These are phyloP conservation scores for Phylloscopus whistleri DNA, from an alignment of 2,113 vertebrate genomes.

Conservation along the genomic window DNA sequence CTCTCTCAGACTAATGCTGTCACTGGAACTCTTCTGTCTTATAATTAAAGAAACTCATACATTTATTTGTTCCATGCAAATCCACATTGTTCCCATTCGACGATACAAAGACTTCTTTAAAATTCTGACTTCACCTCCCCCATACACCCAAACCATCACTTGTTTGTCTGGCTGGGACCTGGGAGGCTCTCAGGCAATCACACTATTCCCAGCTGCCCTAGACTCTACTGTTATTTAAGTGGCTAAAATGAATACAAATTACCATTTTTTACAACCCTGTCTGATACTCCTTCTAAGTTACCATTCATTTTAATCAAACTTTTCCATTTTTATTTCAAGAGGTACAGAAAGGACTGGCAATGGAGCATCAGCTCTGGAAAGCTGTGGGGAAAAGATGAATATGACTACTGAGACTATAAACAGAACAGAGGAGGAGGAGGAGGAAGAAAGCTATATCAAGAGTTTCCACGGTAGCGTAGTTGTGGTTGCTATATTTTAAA, in stretches of 20 bases:
- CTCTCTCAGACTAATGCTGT: constrained; percentile 22
- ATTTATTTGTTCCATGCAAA: background rate
- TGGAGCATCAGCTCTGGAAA: background rate
- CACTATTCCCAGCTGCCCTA: background rate
- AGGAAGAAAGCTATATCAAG: background rate
- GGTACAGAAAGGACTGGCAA: background rate
- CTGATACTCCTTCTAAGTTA: background rate
- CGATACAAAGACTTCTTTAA: background rate
- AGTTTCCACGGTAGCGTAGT: background rate
- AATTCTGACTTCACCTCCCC: background rate
- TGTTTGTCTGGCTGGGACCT: background rate
- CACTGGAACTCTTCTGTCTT: constrained; percentile 6
- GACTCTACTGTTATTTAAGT: background rate
- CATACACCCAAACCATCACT: background rate
- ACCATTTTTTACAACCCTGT: background rate
- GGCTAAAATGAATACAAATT: background rate
- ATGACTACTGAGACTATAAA: background rate
- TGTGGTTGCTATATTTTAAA: background rate
- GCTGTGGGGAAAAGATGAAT: background rate
- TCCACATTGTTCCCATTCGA: constrained; percentile 13
- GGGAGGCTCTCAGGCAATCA: background rate
- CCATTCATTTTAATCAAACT: background rate
- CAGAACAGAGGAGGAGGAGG: background rate
- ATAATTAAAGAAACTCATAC: constrained; percentile 38
- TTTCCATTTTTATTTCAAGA: background rate